Percentiles rank a stretch among this genome's conserved stretches.
Evolutionary conservation across 1,140 invertebrate genomes (phyloP).

Genomic region (Drosophila littoralis): DNA sequence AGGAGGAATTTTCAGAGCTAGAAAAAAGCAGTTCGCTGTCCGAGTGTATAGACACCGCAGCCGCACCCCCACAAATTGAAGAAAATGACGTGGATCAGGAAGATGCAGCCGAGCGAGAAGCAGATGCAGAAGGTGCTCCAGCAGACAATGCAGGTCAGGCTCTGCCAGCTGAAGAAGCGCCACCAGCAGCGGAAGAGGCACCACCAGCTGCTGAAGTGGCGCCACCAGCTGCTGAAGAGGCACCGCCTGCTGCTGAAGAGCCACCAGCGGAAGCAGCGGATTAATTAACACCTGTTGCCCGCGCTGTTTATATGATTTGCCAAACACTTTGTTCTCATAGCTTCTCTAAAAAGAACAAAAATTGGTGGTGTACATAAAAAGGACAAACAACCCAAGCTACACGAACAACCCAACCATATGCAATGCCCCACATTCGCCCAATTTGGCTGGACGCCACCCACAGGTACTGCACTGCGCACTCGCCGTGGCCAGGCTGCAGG

Average conservation of each 20-base stretch:
- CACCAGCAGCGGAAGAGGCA: conserved; percentile 17
- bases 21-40: not conserved
- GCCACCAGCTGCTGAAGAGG: conserved; percentile 9
- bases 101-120: not conserved
- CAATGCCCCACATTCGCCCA: not conserved
- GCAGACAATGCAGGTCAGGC: conserved; percentile 4
- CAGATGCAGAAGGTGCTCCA: not conserved
- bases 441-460: conserved; percentile 9
- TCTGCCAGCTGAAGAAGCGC: conserved; percentile 3
- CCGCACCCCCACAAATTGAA: not conserved
- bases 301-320: conserved; percentile 39
- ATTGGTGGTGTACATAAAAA: conserved; percentile 53
- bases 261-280: conserved; percentile 21
- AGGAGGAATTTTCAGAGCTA: not conserved
- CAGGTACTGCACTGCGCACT: conserved; percentile 40
- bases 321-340: conserved; percentile 40
- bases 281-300: conserved; percentile 64
- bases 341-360: conserved; percentile 18
- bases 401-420: not conserved
- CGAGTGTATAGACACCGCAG: not conserved
- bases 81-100: not conserved
- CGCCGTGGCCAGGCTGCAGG: conserved; percentile 27
- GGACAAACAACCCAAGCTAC: conserved; percentile 17
- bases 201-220: conserved; percentile 1
- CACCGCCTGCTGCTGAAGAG: conserved; percentile 14